Conservation (phyloP, 2,888 invertebrate genomes). For the Calameuta pallipes region DNA sequence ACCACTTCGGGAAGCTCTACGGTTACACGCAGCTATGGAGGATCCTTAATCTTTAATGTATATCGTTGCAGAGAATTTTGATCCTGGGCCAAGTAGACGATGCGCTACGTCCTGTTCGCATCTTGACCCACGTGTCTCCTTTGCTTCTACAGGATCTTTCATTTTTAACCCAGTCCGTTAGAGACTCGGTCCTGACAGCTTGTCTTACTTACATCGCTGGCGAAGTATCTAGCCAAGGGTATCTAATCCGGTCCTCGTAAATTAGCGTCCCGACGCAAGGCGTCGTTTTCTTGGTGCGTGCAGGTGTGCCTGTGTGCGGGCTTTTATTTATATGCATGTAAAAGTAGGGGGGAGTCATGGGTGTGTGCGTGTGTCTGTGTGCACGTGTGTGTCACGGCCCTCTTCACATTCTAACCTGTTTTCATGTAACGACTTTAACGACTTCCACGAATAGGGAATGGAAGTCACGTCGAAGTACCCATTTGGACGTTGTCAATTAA, state of each 20-base stretch:
- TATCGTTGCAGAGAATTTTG: too few relatives aligned
- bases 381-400: neutral
- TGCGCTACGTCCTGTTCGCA: neutral
- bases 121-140: neutral
- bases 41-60: too few relatives aligned
- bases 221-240: neutral
- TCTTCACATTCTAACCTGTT: neutral
- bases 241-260: neutral
- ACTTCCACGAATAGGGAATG: neutral
- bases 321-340: neutral
- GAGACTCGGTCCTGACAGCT: neutral
- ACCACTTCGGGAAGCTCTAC: neutral
- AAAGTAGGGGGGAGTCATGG: neutral
- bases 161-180: neutral
- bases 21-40: too few relatives aligned
- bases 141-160: neutral
- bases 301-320: neutral
- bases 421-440: neutral
- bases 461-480: neutral
- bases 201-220: neutral
- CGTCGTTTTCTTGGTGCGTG: neutral
- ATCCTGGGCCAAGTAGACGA: neutral
- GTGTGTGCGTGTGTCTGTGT: neutral
- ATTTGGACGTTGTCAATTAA: neutral
- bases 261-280: neutral